These are phyloP conservation scores for Neomonachus schauinslandi DNA, from an alignment of 2,113 vertebrate genomes.

Conservation along the genomic window DNA sequence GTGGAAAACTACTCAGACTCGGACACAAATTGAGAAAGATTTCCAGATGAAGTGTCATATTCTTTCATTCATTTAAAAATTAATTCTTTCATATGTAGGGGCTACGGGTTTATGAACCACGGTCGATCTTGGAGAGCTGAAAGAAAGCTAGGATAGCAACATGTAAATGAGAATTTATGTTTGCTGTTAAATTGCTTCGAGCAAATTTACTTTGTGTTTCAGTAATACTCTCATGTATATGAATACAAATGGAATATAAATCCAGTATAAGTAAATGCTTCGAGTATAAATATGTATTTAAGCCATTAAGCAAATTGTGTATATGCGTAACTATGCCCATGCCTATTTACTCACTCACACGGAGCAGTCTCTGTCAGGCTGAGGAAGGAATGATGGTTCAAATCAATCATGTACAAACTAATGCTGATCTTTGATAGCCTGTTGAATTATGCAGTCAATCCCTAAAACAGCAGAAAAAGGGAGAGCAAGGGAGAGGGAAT, in stretches of 20 bases:
- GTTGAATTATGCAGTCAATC: not conserved
- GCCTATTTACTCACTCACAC: not conserved
- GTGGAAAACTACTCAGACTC: not conserved
- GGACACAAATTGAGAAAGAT: not conserved
- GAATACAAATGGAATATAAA: not conserved
- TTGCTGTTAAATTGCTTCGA: not conserved
- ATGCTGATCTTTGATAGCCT: not conserved
- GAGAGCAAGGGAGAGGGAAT: not conserved
- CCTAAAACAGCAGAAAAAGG: not conserved
- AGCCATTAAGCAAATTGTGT: not conserved
- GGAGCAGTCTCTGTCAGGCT: not conserved
- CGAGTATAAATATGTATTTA: not conserved
- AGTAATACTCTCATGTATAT: not conserved
- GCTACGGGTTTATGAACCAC: not conserved
- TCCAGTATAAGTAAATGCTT: not conserved
- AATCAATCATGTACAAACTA: not conserved
- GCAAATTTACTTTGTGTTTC: conserved; percentile 11
- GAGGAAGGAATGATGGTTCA: not conserved
- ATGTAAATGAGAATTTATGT: not conserved
- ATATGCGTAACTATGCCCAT: not conserved
- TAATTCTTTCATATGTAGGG: not conserved
- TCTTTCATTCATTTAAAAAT: conserved; percentile 8
- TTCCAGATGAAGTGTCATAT: not conserved
- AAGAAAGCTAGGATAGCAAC: not conserved
- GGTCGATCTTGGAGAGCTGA: not conserved